Percentiles rank a stretch among this genome's conserved stretches.
These are phyloP conservation scores for Bovichtus diacanthus DNA, from an alignment of 2,797 vertebrate genomes.

Conservation along the genomic window DNA sequence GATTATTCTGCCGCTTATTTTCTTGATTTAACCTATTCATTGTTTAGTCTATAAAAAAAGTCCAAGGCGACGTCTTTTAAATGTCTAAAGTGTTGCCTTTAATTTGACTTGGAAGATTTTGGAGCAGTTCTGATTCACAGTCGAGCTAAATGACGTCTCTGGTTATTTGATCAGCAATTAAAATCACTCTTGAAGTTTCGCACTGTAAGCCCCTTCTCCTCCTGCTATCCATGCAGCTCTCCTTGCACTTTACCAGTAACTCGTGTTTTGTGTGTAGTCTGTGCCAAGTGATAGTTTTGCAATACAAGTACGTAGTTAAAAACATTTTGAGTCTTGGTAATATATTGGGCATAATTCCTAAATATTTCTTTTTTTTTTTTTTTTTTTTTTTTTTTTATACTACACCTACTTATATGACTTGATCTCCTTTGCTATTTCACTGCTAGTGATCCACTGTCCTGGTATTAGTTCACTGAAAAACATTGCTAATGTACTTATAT, in stretches of 20 bases:
- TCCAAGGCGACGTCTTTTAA: background rate
- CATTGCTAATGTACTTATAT: constrained; percentile 21
- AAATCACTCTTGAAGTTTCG: constrained; percentile 41
- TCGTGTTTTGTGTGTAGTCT: constrained; percentile 77
- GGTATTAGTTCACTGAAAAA: constrained; percentile 57
- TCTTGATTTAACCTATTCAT: background rate
- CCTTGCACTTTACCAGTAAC: constrained; percentile 84
- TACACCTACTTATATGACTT: constrained; percentile 43
- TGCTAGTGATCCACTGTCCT: constrained; percentile 51
- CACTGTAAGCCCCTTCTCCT: constrained; percentile 50
- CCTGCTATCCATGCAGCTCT: constrained; percentile 60
- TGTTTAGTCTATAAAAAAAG: background rate
- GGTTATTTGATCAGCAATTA: constrained; percentile 47
- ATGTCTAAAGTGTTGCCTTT: constrained; percentile 1
- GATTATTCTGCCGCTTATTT: background rate
- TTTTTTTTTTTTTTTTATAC: constrained; percentile 13
- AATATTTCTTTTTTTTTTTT: constrained; percentile 7
- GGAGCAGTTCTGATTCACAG: constrained; percentile 48
- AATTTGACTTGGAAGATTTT: constrained; percentile 17
- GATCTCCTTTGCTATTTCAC: constrained; percentile 43
- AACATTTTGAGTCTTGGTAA: constrained; percentile 46
- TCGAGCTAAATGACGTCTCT: constrained; percentile 74
- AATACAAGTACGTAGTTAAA: constrained; percentile 43
- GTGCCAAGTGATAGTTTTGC: constrained; percentile 79
- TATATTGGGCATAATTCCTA: constrained; percentile 43